Evolutionary conservation across 1,140 invertebrate genomes (phyloP).

Genomic region (Calliphora vicina): DNA sequence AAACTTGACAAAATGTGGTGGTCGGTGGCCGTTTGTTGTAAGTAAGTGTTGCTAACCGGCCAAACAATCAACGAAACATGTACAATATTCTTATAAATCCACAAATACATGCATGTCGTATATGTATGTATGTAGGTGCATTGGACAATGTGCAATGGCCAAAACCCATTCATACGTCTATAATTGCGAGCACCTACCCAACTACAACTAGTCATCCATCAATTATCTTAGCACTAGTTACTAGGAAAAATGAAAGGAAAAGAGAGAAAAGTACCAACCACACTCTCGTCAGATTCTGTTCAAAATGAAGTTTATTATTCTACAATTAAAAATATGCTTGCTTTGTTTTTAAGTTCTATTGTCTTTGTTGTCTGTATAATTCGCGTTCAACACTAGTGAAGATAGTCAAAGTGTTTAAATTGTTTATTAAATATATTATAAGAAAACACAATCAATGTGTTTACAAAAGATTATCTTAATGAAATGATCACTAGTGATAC

Average conservation of each 20-base stretch:
- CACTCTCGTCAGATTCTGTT: background rate
- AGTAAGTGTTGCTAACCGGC: background rate
- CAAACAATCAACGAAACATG: background rate
- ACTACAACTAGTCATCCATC: conserved; percentile 7
- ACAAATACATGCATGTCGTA: too few relatives aligned
- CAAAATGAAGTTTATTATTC: background rate
- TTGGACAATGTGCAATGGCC: background rate
- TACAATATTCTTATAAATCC: too few relatives aligned
- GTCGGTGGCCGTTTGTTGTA: background rate
- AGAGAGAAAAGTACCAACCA: background rate
- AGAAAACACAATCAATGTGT: too few relatives aligned
- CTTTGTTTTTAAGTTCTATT: background rate
- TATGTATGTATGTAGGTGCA: background rate
- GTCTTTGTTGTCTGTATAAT: background rate
- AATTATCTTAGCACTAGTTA: background rate
- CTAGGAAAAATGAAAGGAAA: background rate
- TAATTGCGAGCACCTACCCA: background rate
- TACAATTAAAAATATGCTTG: background rate
- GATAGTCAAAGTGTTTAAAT: too few relatives aligned
- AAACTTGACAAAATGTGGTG: background rate
- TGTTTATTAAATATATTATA: too few relatives aligned
- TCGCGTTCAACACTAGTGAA: too few relatives aligned
- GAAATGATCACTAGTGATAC: too few relatives aligned
- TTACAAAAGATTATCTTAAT: too few relatives aligned
- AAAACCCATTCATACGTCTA: background rate